Evolutionary conservation across 2,797 vertebrate genomes (phyloP).

Genomic region (Xyrichtys novacula): DNA sequence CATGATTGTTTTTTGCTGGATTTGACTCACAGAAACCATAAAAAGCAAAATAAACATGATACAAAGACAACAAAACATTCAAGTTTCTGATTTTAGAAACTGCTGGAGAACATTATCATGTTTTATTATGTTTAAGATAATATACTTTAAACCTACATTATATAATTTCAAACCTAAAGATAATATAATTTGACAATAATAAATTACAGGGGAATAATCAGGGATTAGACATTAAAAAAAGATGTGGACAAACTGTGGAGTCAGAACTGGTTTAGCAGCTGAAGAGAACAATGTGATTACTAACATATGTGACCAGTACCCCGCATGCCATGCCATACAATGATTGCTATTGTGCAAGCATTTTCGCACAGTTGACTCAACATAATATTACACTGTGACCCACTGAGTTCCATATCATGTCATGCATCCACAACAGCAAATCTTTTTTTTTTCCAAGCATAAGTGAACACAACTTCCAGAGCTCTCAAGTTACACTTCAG

Average conservation of each 20-base stretch:
- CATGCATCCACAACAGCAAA: not conserved
- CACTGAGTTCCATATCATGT: constrained; percentile 12
- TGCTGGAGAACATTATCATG: no score
- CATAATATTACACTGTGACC: constrained; percentile 1
- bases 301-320: constrained; percentile 38
- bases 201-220: no score
- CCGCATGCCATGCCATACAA: constrained; percentile 36
- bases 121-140: no score
- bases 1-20: not conserved
- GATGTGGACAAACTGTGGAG: not conserved
- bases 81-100: no score
- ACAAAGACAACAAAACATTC: no score
- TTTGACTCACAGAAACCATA: no score
- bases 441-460: constrained; percentile 21
- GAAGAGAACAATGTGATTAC: constrained; percentile 21
- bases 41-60: no score
- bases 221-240: not conserved
- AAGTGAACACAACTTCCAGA: constrained; percentile 40
- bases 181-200: no score
- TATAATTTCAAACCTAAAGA: no score
- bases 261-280: constrained; percentile 23
- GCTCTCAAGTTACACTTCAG: constrained; percentile 48
- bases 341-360: constrained; percentile 29
- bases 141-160: no score
- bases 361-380: constrained; percentile 17